A percentile compares a stretch with the other conserved stretches of the same genome.
phyloP scores from a whole-genome alignment of 2,113 vertebrate genomes.

The Nymphicus hollandicus region DNA sequence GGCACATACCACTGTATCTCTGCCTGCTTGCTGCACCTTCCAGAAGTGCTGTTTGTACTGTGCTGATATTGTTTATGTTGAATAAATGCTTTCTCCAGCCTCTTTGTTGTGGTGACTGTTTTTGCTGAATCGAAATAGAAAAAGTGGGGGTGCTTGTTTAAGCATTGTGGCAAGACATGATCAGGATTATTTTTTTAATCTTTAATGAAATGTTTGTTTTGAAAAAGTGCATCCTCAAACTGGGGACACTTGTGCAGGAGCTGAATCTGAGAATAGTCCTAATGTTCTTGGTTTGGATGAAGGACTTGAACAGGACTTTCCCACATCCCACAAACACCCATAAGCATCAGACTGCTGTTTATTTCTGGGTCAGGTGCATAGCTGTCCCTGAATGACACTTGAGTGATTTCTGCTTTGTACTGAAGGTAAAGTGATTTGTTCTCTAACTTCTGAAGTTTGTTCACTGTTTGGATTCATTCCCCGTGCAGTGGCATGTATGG shows the following conservation, averaged over 20 bases:
- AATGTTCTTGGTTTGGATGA: neutral
- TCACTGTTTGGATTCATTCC: neutral
- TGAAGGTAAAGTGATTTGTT: neutral
- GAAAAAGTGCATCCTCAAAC: neutral
- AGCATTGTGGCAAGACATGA: neutral
- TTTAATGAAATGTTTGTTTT: constrained; percentile 47
- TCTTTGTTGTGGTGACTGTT: constrained; percentile 56
- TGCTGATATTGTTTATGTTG: constrained; percentile 20
- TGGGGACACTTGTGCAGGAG: neutral
- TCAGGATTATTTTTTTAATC: neutral
- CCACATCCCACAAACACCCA: neutral
- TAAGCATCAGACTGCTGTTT: neutral
- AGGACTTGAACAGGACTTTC: neutral
- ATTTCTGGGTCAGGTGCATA: neutral
- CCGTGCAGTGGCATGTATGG: fast-evolving
- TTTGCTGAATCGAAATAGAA: constrained; percentile 14
- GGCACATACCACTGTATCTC: neutral
- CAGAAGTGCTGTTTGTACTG: constrained; percentile 20
- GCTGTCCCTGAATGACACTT: neutral
- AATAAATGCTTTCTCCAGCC: constrained; percentile 53
- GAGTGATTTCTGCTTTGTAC: neutral
- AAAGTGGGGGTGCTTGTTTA: neutral
- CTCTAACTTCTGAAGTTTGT: neutral
- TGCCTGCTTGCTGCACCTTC: neutral
- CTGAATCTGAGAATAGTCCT: neutral